These are phyloP conservation scores for Falco cherrug DNA, from an alignment of 2,797 vertebrate species.

Conservation along the genomic window DNA sequence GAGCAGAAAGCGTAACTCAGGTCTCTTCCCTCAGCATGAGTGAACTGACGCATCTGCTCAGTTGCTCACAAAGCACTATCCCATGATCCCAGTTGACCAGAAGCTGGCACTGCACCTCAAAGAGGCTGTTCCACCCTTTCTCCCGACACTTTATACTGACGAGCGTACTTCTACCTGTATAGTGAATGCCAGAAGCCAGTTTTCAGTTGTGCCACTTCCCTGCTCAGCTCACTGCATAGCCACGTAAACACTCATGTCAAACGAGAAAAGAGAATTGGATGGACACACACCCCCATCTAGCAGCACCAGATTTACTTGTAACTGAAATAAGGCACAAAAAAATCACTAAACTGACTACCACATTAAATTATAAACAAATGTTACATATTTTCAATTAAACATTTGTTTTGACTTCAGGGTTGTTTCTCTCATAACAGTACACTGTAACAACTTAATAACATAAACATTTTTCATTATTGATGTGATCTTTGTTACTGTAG, in stretches of 20 bases:
- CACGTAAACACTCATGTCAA: neutral
- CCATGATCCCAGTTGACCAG: neutral
- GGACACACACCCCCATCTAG: fast-evolving
- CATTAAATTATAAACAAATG: neutral
- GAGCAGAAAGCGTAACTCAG: neutral
- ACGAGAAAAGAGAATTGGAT: neutral
- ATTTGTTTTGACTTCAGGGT: neutral
- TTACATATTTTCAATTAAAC: neutral
- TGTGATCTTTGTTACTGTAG: neutral
- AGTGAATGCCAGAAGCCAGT: neutral
- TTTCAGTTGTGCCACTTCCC: neutral
- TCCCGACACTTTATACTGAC: neutral
- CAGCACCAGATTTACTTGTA: neutral
- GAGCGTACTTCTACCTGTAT: neutral
- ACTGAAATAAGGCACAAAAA: neutral
- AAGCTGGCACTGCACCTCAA: neutral
- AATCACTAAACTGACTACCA: neutral
- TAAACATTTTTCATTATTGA: neutral
- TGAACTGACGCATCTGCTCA: fast-evolving
- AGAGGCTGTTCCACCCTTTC: neutral
- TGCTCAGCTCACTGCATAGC: neutral
- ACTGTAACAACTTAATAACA: neutral
- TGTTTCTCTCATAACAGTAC: neutral
- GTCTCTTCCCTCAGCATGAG: neutral
- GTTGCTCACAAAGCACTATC: neutral